Conservation (phyloP, 2,888 invertebrate genomes). For the Gymnocheta viridis region DNA sequence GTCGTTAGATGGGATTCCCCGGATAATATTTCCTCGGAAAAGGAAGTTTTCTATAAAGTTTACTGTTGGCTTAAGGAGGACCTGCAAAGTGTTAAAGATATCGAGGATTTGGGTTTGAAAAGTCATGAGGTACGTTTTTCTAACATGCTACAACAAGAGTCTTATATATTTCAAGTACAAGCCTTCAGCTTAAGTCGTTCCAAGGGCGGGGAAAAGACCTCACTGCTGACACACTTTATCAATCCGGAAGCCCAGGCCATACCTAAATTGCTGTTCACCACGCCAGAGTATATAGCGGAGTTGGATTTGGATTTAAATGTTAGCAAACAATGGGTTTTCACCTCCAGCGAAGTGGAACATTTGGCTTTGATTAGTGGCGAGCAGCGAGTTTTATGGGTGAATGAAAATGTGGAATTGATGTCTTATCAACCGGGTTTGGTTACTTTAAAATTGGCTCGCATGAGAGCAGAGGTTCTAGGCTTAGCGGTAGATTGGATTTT, state of each 20-base stretch:
- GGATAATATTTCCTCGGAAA: slow-evolving; percentile 87
- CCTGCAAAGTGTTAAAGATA: slow-evolving; percentile 74
- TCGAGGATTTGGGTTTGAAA: slow-evolving; percentile 79
- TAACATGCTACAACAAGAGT: slow-evolving; percentile 84
- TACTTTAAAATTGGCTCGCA: slow-evolving; percentile 83
- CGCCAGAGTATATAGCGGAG: slow-evolving; percentile 87
- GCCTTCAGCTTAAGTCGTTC: slow-evolving; percentile 90
- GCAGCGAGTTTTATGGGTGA: slow-evolving; percentile 92
- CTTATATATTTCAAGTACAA: slow-evolving; percentile 88
- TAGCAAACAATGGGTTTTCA: slow-evolving; percentile 85
- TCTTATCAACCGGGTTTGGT: slow-evolving; percentile 77
- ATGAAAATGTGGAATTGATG: slow-evolving; percentile 82
- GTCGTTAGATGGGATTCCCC: slow-evolving; percentile 93
- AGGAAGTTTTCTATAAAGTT: slow-evolving; percentile 85
- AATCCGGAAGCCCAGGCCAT: slow-evolving; percentile 89
- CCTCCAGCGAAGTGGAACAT: slow-evolving; percentile 86
- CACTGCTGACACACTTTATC: slow-evolving; percentile 86
- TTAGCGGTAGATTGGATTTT: slow-evolving; percentile 94
- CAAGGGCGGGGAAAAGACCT: slow-evolving; percentile 84
- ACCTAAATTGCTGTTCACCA: slow-evolving; percentile 89
- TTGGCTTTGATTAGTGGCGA: slow-evolving; percentile 85
- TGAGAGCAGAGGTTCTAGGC: slow-evolving; percentile 85
- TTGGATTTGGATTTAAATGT: slow-evolving; percentile 89
- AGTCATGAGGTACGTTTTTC: slow-evolving; percentile 83
- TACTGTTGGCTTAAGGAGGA: slow-evolving; percentile 85